Evolutionary conservation across 2,888 invertebrate genomes (phyloP).

Genomic region (Flexamia atlantica): DNA sequence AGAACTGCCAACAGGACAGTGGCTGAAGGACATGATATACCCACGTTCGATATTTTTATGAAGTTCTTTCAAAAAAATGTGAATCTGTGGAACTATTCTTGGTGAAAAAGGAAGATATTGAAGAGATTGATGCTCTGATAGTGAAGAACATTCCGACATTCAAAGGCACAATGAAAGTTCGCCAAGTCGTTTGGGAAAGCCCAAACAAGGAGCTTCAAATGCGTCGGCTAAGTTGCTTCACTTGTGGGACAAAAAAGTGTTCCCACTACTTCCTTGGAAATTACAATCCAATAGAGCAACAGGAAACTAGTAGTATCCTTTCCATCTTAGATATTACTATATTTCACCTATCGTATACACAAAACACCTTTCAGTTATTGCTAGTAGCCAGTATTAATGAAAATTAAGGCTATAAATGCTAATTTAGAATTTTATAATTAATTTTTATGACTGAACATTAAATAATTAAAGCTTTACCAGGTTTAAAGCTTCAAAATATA

Average conservation of each 20-base stretch:
- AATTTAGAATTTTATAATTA: too few species aligned
- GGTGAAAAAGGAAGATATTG: background rate
- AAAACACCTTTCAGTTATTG: too few species aligned
- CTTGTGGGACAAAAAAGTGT: background rate
- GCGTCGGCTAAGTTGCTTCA: background rate
- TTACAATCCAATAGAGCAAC: too few species aligned
- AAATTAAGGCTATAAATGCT: too few species aligned
- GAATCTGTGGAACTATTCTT: background rate
- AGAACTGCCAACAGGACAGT: conserved; percentile 15
- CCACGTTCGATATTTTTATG: background rate
- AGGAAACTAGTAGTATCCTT: too few species aligned
- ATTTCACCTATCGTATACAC: too few species aligned
- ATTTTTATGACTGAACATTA: too few species aligned
- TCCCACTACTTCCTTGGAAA: conserved; percentile 3
- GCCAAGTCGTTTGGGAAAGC: background rate
- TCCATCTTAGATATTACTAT: too few species aligned
- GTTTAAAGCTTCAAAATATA: too few species aligned
- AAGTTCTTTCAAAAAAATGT: background rate
- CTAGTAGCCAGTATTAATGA: too few species aligned
- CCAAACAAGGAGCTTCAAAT: background rate
- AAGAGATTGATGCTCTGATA: background rate
- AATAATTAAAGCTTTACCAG: too few species aligned
- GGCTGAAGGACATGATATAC: conserved; percentile 34
- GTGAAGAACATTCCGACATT: background rate
- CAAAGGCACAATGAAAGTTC: background rate